Evolutionary conservation across 2,888 invertebrate species (phyloP), one percentile per base, ranked within the genome.

Genomic region (Nomada hirtipes): DNA sequence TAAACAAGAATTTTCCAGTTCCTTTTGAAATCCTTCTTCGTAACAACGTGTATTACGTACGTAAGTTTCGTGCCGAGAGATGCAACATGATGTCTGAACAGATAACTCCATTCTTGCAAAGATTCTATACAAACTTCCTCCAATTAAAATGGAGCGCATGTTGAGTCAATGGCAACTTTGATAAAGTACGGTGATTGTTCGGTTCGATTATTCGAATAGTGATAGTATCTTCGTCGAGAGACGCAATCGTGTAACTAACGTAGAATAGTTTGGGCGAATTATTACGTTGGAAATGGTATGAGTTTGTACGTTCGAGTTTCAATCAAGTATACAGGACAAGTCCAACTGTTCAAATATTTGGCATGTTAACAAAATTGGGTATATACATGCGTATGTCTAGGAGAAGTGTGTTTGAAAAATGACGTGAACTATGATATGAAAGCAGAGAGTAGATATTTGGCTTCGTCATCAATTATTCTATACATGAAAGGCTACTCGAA

Each of bases 1-100:
- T 71, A 72, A 60, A 11, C 59, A 76, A 59, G 60, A 29, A 76
- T 68, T 70, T 63, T 13, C 59, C 10, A 26, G 60, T 4, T 61
- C 52, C 52, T 60, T 68, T 60, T 13, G 18, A 0, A 9, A 20
- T 15, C 26, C 26, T 13, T 15, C 11, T 65, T 29, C 13, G 13
- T 53, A 42, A 59, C 23, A 53, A 75, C 63, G 42, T 13, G 11
- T 44, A 15, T 50, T 18, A 47, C 13, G 13, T 44, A 13, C 15
- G 18, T 9, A 13, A 72, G 18, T 59, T 73, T 53, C 11, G 60
- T 29, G 36, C 9, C 18, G 26, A 15, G 15, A 15, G 4, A 55
- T 50, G 55, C 47, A 26, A 71, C 44, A 44, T 55, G 29, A 7
- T 42, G 18, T 2, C 13, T 1, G n/a, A 42, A 57, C 18, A n/a